Conservation (phyloP, 2,797 vertebrate genomes). For the Pampus argenteus region DNA sequence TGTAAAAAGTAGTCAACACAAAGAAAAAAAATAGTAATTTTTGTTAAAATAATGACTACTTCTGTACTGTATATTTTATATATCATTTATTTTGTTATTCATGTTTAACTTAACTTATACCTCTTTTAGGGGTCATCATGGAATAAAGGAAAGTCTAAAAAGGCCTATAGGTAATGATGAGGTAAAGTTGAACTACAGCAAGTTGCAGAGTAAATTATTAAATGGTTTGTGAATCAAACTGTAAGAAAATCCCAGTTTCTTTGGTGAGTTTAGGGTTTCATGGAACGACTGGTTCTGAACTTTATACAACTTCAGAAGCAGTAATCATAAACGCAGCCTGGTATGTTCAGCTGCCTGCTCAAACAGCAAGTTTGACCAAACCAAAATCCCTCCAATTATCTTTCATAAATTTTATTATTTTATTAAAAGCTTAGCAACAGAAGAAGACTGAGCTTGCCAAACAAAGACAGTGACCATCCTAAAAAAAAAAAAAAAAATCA, state of each 20-base stretch:
- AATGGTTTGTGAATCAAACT: not conserved
- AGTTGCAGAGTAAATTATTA: not conserved
- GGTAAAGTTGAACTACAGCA: not conserved
- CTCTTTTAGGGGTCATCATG: not conserved
- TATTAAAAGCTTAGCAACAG: slow-evolving; percentile 1
- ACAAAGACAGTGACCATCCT: not conserved
- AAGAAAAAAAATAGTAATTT: not conserved
- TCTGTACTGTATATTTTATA: not conserved
- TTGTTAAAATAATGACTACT: not conserved
- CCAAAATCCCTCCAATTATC: slow-evolving; percentile 4
- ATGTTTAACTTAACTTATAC: not conserved
- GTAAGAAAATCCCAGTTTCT: slow-evolving; percentile 5
- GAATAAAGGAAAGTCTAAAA: slow-evolving; percentile 4
- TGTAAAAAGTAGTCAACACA: not conserved
- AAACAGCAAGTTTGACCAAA: slow-evolving; percentile 20
- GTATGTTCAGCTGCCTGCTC: slow-evolving; percentile 36
- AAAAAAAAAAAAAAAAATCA: not conserved
- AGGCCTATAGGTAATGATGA: not conserved
- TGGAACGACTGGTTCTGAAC: slow-evolving; percentile 33
- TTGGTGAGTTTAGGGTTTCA: slow-evolving; percentile 33
- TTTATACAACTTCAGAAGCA: slow-evolving; percentile 33
- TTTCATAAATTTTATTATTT: not conserved
- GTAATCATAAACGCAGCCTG: slow-evolving; percentile 19
- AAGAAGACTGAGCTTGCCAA: not conserved
- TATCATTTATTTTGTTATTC: not conserved